Base-by-base conservation (phyloP, 2,113 vertebrate genomes). In the Sinocyclocheilus grahami region DNA sequence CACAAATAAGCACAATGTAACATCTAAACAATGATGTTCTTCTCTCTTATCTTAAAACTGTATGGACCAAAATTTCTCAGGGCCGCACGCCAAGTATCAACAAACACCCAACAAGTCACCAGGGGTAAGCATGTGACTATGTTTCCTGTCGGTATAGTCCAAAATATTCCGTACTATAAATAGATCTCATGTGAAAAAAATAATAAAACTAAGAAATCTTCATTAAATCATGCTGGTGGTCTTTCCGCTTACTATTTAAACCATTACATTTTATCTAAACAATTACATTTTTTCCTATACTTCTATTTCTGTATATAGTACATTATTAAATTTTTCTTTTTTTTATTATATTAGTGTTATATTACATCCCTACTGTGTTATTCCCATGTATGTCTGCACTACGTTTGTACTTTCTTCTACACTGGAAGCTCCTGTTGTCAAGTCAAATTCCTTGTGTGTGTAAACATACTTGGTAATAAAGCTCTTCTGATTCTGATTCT, bases 151-250 rank as follows among this genome's bases (percentile, higher is more conserved):
- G 67, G 69, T 76, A 67, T 22, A 42, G 42, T 75, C 71, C 69
- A 88, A 82, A 67, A 48, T 88, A n/a, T 88, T 24, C 58, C 60
- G 14, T 69, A 69, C 33, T 14, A 62, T 60, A 77, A 85, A 85
- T 78, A 85, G 72, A 46, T 46, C 48, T 58, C 16, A 24, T 53
- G 55, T 83, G 27, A 76, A 71, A 55, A 46, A 60, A 67, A 78
- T 42, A 12, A 69, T 42, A 63, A 86, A n/a, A 82, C 55, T 4
- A 63, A 20, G 22, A 58, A 33, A 69, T 67, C 30, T 53, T 11
- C 65, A 48, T 42, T 82, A 12, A 51, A 67, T 22, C 24, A 84
- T 24, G 51, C 37, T 5, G 4, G 16, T 20, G 79, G 79, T 11
- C 11, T 27, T 30, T 48, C n/a, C 9, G 4, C 51, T 14, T 82